A percentile compares a stretch with the other conserved stretches of the same genome.
Conservation (phyloP, 2,888 invertebrate species). For the Thalpophila matura region DNA sequence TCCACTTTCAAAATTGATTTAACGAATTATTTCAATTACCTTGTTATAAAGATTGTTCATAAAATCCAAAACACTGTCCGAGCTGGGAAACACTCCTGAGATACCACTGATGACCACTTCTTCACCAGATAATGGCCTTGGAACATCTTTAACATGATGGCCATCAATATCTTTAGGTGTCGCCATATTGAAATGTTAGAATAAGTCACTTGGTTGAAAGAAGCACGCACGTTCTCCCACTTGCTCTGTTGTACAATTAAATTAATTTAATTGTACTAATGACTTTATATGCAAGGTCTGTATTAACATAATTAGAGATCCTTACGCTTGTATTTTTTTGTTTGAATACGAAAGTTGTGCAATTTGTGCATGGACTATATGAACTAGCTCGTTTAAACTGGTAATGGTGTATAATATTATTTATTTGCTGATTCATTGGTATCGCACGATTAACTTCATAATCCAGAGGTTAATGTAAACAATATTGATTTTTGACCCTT, state of each 20-base stretch:
- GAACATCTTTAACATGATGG: neutral
- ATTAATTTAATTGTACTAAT: conserved; percentile 21
- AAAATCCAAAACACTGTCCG: conserved; percentile 92
- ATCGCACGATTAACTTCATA: neutral
- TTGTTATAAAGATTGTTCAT: conserved; percentile 92
- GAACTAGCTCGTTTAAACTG: too few relatives aligned
- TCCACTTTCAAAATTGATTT: neutral
- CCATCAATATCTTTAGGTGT: neutral
- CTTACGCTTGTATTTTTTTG: neutral
- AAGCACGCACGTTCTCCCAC: neutral
- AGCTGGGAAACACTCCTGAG: conserved; percentile 93
- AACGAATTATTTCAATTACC: conserved; percentile 66
- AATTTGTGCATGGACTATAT: too few relatives aligned
- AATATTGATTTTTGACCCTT: neutral
- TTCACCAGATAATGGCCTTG: conserved; percentile 73
- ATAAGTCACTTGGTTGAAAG: neutral
- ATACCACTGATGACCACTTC: conserved; percentile 92
- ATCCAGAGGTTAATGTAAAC: conserved; percentile 8
- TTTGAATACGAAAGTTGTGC: neutral
- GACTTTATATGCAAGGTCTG: conserved; percentile 25
- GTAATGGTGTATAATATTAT: too few relatives aligned
- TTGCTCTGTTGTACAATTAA: neutral
- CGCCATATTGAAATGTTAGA: conserved; percentile 15
- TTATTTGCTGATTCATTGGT: too few relatives aligned
- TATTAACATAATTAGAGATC: conserved; percentile 23